Base-by-base conservation (phyloP, 2,797 vertebrate genomes). In the Falco concolor region DNA sequence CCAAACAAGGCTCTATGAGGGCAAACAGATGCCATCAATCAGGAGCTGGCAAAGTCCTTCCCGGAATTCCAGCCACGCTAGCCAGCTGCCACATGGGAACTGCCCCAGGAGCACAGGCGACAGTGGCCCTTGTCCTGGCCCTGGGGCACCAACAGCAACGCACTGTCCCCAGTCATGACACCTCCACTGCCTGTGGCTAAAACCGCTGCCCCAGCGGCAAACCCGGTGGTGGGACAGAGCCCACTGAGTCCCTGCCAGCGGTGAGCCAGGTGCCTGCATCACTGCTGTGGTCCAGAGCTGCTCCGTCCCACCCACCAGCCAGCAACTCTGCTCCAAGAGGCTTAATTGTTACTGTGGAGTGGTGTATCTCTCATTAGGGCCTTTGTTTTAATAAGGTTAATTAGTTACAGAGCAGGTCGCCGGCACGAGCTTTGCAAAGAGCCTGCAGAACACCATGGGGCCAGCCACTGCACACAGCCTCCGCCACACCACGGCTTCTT, bases 1-100 rank as follows among this genome's bases (percentile, higher is more conserved):
- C 11, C 25, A 11, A 42, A 5, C 2, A 34, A 63, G 40, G 63
- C 32, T 76, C 83, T 8, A 3, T 4, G 2, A 13, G 36, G 30
- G 45, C 4, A 18, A 44, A 19, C 2, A 1, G 72, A 32, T 3
- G 18, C 32, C 3, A 0, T 9, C 18, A 3, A 38, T 20, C 4
- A 4, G 16, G 56, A 59, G 47, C 42, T 3, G 17, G 25, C 36
- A 30, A 52, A 52, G 13, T 21, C n/a, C 17, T 45, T 16, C 65
- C 47, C 10, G 2, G 12, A 17, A 8, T 32, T 47, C 42, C 52
- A 3, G 76, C n/a, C 9, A 8, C 2, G 10, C n/a, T 11, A 30
- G 23, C 25, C 19, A 18, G 42, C 56, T 18, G 54, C 72, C 19
- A 24, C 3, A 5, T 2, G n/a, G 63, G 50, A 56, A 45, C n/a